Evolutionary conservation across 2,888 invertebrate genomes (phyloP).

Genomic region (Nemapogon koenigi): DNA sequence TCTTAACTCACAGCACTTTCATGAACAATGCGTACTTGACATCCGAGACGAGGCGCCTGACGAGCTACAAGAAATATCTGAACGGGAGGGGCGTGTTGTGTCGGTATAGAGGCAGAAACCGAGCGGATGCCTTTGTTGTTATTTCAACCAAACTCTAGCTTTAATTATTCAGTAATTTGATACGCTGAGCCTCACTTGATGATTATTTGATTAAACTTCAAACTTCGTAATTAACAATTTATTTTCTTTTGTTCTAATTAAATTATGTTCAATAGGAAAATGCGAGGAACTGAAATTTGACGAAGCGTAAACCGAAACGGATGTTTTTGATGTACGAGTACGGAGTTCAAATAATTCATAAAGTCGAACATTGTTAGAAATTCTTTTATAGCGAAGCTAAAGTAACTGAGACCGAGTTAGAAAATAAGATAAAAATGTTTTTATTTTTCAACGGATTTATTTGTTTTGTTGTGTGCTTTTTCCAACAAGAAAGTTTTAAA

Average conservation of each 20-base stretch:
- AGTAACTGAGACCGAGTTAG: too few relatives aligned
- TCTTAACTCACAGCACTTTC: neutral
- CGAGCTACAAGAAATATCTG: neutral
- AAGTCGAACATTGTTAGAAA: too few relatives aligned
- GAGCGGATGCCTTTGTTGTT: neutral
- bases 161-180: constrained; percentile 22
- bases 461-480: too few relatives aligned
- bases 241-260: constrained; percentile 15
- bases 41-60: constrained; percentile 1
- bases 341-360: too few relatives aligned
- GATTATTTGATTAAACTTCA: constrained; percentile 26
- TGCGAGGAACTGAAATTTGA: too few relatives aligned
- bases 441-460: too few relatives aligned
- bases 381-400: too few relatives aligned
- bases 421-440: too few relatives aligned
- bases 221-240: constrained; percentile 25
- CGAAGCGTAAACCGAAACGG: too few relatives aligned
- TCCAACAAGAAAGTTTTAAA: too few relatives aligned
- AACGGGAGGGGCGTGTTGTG: neutral
- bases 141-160: constrained; percentile 11
- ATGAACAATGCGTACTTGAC: constrained; percentile 7
- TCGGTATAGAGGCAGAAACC: neutral
- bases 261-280: neutral
- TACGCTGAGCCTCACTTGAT: constrained; percentile 15
- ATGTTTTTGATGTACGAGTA: too few relatives aligned